Conservation (phyloP, 2,113 vertebrate species). For the Isichthys henryi region DNA sequence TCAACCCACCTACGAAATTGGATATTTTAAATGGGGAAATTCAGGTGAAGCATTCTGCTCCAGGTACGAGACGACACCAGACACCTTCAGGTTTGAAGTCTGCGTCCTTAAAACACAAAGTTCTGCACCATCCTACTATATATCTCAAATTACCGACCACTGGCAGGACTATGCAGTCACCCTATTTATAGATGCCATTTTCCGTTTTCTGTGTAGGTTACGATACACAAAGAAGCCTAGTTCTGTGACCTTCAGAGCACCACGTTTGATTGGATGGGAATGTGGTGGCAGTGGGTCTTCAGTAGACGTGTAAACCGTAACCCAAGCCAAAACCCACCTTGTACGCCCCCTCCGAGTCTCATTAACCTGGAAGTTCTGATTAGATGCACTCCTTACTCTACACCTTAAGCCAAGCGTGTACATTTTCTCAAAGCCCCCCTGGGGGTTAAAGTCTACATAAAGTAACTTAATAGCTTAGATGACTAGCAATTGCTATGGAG, state of each 20-base stretch:
- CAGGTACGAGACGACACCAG: neutral
- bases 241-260: neutral
- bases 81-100: no score
- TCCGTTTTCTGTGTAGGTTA: neutral
- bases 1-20: neutral
- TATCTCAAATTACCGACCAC: neutral
- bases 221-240: neutral
- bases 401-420: neutral
- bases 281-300: neutral
- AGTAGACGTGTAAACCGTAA: neutral
- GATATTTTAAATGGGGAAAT: neutral
- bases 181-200: neutral
- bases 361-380: neutral
- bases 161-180: neutral
- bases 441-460: neutral
- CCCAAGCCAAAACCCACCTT: neutral
- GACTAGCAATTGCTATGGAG: neutral
- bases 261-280: neutral
- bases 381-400: neutral
- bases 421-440: neutral
- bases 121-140: neutral
- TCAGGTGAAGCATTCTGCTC: neutral
- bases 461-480: conserved; percentile 1
- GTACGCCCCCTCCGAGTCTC: neutral
- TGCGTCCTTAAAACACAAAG: neutral